Base-by-base conservation (phyloP, 2,888 invertebrate species). In the Anthophora plumipes region DNA sequence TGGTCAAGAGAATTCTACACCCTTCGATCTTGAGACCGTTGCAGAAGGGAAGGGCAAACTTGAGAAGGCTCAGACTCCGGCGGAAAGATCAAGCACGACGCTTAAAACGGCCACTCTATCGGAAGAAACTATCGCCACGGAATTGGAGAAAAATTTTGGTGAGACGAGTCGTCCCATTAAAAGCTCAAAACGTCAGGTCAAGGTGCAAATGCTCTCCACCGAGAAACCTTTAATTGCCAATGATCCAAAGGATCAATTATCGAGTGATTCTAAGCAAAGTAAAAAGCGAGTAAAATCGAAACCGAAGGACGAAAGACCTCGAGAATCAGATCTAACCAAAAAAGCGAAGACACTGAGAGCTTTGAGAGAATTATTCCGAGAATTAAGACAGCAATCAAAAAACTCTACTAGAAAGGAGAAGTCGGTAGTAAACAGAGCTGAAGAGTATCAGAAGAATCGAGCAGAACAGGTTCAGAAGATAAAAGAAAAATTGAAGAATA, bases 391-490 rank as follows among this genome's bases (percentile, higher is more conserved):
- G 71, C n/a, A 80, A 64, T 74, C 74, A 7, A 60, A 68, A 12
- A 8, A 41, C 11, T 41, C 11, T 8, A n/a, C 3, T 1, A n/a
- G 8, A 0, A 77, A 11, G 12, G 6, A 20, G 3, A 25, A 22
- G 66, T 20, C 76, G 72, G 0, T 39, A 71, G 0, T 39, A 71
- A 52, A 85, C 67, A 67, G 76, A 77, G 55, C 61, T 1, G 87
- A 73, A 1, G 81, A 85, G 6, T 69, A 71, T n/a, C 80, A 84
- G 46, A 85, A 25, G 22, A 85, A 75, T 54, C 84, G 86, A 2
- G 50, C 61, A 0, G 84, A 89, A 7, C 89, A 86, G 67, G 41
- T 88, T 17, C 77, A 85, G 11, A 86, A 77, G 20, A 37, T 90
- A 9, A 89, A 80, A 17, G 72, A 83, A 1, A 89, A 85, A 25